Percentiles rank a stretch among this genome's conserved stretches.
Conservation (phyloP, 1,140 invertebrate genomes). For the Calephelis virginiensis region DNA sequence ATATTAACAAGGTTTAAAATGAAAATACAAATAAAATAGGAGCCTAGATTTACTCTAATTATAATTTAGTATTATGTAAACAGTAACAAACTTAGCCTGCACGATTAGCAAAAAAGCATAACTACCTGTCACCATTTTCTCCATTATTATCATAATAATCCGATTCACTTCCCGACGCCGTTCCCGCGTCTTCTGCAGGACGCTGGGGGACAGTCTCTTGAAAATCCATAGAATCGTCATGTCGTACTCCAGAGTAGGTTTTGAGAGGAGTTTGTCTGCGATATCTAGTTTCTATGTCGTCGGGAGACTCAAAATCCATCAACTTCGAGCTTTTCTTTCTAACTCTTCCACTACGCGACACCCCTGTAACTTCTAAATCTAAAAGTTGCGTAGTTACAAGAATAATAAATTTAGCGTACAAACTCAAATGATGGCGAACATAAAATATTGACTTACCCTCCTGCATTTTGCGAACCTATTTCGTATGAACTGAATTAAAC, state of each 20-base stretch:
- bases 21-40: no score
- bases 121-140: slow-evolving; percentile 79
- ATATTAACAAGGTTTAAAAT: no score
- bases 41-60: no score
- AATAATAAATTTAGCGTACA: background rate
- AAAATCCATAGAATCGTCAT: slow-evolving; percentile 48
- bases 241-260: slow-evolving; percentile 37
- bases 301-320: slow-evolving; percentile 94
- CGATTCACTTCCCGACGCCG: slow-evolving; percentile 76
- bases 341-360: slow-evolving; percentile 92
- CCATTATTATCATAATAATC: slow-evolving; percentile 79
- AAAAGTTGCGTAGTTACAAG: slow-evolving; percentile 37
- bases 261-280: slow-evolving; percentile 66
- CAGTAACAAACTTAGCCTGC: no score
- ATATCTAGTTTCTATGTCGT: slow-evolving; percentile 82
- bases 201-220: slow-evolving; percentile 39
- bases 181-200: slow-evolving; percentile 65
- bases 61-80: no score
- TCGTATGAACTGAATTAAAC: background rate
- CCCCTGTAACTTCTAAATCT: slow-evolving; percentile 90
- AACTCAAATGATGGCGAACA: background rate
- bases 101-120: background rate
- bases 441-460: slow-evolving; percentile 39
- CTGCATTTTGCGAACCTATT: slow-evolving; percentile 37
- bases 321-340: slow-evolving; percentile 96